A percentile compares a stretch with the other conserved stretches of the same genome.
Conservation (phyloP, 2,888 invertebrate species). For the Ophion ventricosus region DNA sequence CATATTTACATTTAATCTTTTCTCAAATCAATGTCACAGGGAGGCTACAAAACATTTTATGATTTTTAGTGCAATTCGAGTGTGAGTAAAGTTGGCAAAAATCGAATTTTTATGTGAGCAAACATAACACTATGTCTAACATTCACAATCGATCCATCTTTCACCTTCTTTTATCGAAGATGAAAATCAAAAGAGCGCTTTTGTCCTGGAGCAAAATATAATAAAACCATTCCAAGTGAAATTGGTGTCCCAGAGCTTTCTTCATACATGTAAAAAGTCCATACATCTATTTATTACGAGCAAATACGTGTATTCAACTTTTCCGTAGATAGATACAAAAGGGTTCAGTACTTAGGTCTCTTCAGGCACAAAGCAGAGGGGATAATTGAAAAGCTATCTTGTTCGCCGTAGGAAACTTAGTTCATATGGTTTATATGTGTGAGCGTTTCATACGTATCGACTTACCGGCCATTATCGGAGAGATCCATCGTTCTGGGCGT, state of each 20-base stretch:
- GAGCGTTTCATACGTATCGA: constrained; percentile 72
- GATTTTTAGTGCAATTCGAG: too few species aligned
- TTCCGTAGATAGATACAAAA: constrained; percentile 28
- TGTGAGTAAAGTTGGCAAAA: too few species aligned
- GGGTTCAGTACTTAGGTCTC: constrained; percentile 36
- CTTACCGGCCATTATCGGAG: constrained; percentile 80
- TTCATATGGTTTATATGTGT: constrained; percentile 50
- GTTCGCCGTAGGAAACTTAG: constrained; percentile 61
- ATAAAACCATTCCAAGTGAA: neutral
- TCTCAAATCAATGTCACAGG: too few species aligned
- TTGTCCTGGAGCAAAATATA: neutral
- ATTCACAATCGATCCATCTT: neutral
- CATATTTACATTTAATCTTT: too few species aligned
- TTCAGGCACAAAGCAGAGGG: constrained; percentile 36
- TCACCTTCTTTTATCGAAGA: neutral
- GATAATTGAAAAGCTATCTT: constrained; percentile 66
- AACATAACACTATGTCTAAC: neutral
- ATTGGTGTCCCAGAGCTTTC: constrained; percentile 1
- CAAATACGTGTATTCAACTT: constrained; percentile 19
- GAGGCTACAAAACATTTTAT: too few species aligned
- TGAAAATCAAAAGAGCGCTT: neutral
- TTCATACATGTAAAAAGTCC: neutral
- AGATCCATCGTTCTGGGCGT: constrained; percentile 77
- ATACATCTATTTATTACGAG: constrained; percentile 43
- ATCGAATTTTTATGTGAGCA: too few species aligned